These are phyloP conservation scores for Pogonocherus hispidulus DNA, from an alignment of 2,888 invertebrate genomes.

Conservation along the genomic window DNA sequence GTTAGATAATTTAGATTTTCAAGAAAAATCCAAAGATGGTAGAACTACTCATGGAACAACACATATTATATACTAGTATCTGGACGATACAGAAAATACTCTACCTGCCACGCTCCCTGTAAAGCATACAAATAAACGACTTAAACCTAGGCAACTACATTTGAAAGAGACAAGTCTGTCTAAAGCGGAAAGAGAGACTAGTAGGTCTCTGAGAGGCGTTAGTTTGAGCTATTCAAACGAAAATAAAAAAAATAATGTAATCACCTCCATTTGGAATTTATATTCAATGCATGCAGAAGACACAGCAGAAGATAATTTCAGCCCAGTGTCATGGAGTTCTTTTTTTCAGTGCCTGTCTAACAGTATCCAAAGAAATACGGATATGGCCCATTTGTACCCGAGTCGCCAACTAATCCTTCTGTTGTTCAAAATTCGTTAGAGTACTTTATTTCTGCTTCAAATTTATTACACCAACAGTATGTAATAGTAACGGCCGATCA, in stretches of 20 bases:
- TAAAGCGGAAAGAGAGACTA: too few species aligned
- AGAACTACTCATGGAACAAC: slow-evolving; percentile 2
- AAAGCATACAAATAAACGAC: not conserved
- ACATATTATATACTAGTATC: not conserved
- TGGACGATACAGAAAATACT: not conserved
- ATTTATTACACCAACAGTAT: not conserved
- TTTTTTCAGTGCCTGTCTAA: not conserved
- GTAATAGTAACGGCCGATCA: not conserved
- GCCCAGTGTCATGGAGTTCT: too few species aligned
- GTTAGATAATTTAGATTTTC: slow-evolving; percentile 3
- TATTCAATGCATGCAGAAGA: too few species aligned
- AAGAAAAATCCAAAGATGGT: not conserved
- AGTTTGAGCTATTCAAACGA: too few species aligned
- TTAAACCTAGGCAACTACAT: too few species aligned
- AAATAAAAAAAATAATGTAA: too few species aligned
- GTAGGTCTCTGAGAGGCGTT: too few species aligned
- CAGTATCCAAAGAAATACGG: not conserved
- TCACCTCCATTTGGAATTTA: too few species aligned
- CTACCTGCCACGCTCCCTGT: not conserved
- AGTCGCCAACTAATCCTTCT: not conserved
- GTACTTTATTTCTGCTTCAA: not conserved
- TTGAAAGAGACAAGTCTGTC: too few species aligned
- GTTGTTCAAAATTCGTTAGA: not conserved
- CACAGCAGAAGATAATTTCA: too few species aligned
- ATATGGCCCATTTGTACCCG: not conserved